Conservation (phyloP, 2,113 vertebrate genomes). For the Myrmecobius fasciatus region DNA sequence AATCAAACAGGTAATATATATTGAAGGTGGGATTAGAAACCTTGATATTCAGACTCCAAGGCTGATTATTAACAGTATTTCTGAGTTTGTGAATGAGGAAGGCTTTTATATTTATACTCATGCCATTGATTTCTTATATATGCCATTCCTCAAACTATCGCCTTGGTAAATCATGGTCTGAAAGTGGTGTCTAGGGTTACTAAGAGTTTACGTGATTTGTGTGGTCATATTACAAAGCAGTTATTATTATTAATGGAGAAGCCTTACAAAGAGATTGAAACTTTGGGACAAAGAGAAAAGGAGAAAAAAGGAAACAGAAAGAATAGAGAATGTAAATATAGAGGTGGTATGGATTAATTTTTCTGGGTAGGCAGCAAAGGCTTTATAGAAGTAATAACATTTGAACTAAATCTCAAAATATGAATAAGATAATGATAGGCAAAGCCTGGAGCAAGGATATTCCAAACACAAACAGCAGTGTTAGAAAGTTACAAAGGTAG, state of each 20-base stretch:
- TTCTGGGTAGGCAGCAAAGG: neutral
- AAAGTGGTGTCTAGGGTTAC: neutral
- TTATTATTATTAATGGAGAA: neutral
- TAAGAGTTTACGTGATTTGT: neutral
- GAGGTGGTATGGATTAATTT: neutral
- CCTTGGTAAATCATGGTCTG: neutral
- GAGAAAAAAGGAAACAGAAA: neutral
- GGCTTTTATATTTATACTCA: too few species aligned
- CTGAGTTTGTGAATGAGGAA: too few species aligned
- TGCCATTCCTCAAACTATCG: neutral
- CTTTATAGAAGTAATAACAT: neutral
- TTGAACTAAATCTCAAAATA: neutral
- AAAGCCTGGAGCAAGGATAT: neutral
- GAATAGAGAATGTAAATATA: neutral
- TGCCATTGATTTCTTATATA: too few species aligned
- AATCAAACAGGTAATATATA: neutral
- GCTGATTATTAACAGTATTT: neutral
- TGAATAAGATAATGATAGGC: neutral
- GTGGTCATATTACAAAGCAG: neutral
- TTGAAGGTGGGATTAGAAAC: neutral
- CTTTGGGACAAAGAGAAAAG: neutral
- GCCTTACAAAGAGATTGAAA: neutral
- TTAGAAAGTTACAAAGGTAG: neutral
- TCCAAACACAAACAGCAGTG: neutral
- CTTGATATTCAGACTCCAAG: neutral